Base-by-base conservation (phyloP, 2,113 vertebrate species). In the Callionymus lyra region DNA sequence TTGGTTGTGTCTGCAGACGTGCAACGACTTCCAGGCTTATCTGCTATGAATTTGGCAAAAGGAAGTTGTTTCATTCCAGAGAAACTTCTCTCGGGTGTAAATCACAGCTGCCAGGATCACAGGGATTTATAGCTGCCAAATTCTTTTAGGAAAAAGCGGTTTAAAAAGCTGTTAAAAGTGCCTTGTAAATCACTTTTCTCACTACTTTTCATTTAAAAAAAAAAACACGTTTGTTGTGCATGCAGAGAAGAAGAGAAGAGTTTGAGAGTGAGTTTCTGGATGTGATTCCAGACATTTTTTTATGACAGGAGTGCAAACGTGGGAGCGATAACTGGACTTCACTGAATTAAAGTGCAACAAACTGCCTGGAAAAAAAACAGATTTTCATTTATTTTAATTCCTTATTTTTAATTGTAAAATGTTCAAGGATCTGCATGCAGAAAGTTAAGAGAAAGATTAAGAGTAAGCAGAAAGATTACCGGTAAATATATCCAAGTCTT, bases 211-310 rank as follows among this genome's bases (percentile, higher is more conserved):
- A 44, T 37, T 6, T 31, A 16, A 53, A 34, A 43, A 2, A 56
- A 43, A 14, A 38, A 71, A 44, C 37, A 64, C 37, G 9, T 42
- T 35, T n/a, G n/a, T n/a, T 16, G 13, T 43, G 15, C 50, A 17
- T 41, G 39, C 38, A 41, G 14, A 50, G 16, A 39, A 54, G 56
- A 34, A 34, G 35, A 15, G 39, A 56, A 53, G 8, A 41, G 21
- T 18, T 3, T 54, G 32, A 38, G 11, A 44, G 34, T 41, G 3
- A 1, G 18, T 63, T 68, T 65, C 54, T 10, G 36, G 53, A 18
- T 40, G 44, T 50, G 34, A 72, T 80, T 80, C 70, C 70, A 76
- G 74, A 81, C 77, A 81, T 83, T 83, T 66, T 66, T 77, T 51
- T 51, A 53, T 56, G 63, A 68, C 69, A 75, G 65, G 38, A 56